phyloP scores from a whole-genome alignment of 2,888 invertebrate genomes.

The Callyntrura sp. region DNA sequence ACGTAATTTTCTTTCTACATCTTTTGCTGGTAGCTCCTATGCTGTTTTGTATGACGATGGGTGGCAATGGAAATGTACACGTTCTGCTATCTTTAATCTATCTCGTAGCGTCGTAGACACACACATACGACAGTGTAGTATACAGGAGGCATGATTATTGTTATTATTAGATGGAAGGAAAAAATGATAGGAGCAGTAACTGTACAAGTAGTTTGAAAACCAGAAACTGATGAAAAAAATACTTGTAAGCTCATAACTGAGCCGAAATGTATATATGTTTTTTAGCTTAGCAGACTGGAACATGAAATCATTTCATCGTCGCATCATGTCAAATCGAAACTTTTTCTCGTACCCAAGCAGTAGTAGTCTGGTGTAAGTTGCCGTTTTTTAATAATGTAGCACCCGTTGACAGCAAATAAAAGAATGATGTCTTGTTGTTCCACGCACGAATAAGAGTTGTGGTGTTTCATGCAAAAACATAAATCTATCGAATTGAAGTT shows the following conservation, averaged over 20 bases:
- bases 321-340: neutral
- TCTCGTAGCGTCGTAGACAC: conserved; percentile 2
- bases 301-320: neutral
- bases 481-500: neutral
- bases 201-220: too few relatives aligned
- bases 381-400: conserved; percentile 24
- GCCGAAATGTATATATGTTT: too few relatives aligned
- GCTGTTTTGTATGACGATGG: too few relatives aligned
- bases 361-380: too few relatives aligned
- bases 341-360: neutral
- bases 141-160: neutral
- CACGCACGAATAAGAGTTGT: too few relatives aligned
- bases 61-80: neutral
- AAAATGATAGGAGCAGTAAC: neutral
- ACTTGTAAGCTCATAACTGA: too few relatives aligned
- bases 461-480: too few relatives aligned
- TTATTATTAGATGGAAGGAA: neutral
- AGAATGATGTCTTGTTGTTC: too few relatives aligned
- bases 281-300: too few relatives aligned
- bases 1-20: neutral
- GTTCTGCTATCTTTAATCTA: conserved; percentile 20
- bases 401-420: conserved; percentile 12
- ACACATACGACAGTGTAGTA: neutral
- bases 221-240: too few relatives aligned
- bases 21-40: too few relatives aligned